Base-by-base conservation (phyloP, 1,140 invertebrate species). In the Zaprionus lachaisei region DNA sequence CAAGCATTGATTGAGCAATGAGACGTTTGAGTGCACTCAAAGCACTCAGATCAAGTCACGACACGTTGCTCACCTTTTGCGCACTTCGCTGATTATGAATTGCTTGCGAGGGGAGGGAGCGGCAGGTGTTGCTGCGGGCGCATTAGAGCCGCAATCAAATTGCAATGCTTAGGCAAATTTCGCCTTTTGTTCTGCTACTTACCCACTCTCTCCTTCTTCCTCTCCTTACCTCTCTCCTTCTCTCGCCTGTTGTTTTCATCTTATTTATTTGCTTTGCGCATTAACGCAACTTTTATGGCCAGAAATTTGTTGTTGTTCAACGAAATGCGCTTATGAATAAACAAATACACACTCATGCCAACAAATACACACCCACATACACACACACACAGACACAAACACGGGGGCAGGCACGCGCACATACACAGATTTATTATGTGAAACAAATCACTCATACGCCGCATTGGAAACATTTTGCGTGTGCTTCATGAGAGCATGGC, bases 291-390 rank as follows among this genome's bases (percentile, higher is more conserved):
- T 58, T 55, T 66, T 58, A 61, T 61, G 62, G n/a, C 44, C 51
- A 60, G 66, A 72, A 83, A 66, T 77, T 66, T 65, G 61, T 80
- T 80, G 55, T 78, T 80, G 55, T 78, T 63, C 28, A 72, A 68
- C 55, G 57, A 67, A 72, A 73, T 60, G 67, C 72, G 75, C 78
- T 87, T 84, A 84, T 81, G 84, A 89, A 87, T 87, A 90, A 89
- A 84, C 78, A 81, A 89, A 67, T 68, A 55, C 55, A 64, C 41
- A 28, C 20, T 7, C 31, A 60, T 24, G 34, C 37, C 58, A 24
- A 82, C 76, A 77, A 77, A 67, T 61, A 49, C 49, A 49, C 24
- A 47, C 31, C 5, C 1, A 24, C 68, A 68, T 66, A 58, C 38
- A 41, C 41, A 57, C n/a, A 38, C 51, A 6, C 17, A 28, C 31